Evolutionary conservation across 1,140 invertebrate genomes (phyloP).

Genomic region (Drosophila nigromelanica): DNA sequence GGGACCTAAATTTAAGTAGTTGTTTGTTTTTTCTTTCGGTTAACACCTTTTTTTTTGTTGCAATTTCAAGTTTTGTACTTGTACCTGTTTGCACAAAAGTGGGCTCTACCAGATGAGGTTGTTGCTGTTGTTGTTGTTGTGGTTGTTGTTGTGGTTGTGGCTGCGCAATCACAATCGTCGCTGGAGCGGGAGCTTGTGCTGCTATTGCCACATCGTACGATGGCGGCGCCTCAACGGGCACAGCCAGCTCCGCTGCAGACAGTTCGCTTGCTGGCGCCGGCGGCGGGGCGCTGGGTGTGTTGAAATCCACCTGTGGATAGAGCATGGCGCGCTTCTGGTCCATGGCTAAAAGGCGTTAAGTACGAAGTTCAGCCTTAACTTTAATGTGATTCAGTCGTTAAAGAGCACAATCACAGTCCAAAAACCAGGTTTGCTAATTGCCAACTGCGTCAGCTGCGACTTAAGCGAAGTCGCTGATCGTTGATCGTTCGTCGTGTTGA

Average conservation of each 20-base stretch:
- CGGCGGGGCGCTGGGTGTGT: constrained; percentile 54
- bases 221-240: constrained; percentile 66
- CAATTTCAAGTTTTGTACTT: not conserved
- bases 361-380: constrained; percentile 56
- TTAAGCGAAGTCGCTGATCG: constrained; percentile 18
- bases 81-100: constrained; percentile 58
- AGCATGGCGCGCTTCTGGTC: constrained; percentile 81
- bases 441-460: constrained; percentile 9
- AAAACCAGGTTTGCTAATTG: constrained; percentile 57
- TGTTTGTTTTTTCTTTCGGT: not conserved
- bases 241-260: constrained; percentile 24
- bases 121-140: constrained; percentile 28
- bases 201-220: constrained; percentile 76
- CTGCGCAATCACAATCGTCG: constrained; percentile 39
- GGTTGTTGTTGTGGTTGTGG: constrained; percentile 30
- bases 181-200: constrained; percentile 37
- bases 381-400: constrained; percentile 39
- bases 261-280: constrained; percentile 39
- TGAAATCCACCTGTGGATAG: constrained; percentile 71
- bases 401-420: constrained; percentile 9
- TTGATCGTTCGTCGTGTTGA: constrained; percentile 1
- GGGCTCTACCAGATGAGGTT: constrained; percentile 40
- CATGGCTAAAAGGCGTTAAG: constrained; percentile 47
- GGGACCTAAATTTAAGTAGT: constrained; percentile 19
- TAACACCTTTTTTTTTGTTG: not conserved